A percentile compares a stretch with the other conserved stretches of the same genome.
Conservation (phyloP, 2,888 invertebrate species). For the Pseudococcus longispinus region DNA sequence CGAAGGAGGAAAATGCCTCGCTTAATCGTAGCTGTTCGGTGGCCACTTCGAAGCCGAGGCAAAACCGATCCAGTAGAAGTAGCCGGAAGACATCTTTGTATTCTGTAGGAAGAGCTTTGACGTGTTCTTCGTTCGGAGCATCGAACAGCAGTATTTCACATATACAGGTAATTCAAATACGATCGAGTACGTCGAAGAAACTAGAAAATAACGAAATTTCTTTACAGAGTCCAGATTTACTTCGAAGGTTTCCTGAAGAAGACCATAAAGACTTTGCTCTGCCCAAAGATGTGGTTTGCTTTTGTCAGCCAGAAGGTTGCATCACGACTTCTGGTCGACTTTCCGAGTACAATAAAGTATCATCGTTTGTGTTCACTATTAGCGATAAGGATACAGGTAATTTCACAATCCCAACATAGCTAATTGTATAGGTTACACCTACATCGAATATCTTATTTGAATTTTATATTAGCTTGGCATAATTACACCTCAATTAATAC, state of each 20-base stretch:
- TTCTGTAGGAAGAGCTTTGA: conserved; percentile 49
- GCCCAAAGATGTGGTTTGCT: conserved; percentile 98
- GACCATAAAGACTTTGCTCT: conserved; percentile 97
- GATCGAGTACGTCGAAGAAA: too few relatives aligned
- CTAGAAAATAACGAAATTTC: not conserved
- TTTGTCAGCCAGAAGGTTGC: conserved; percentile 99
- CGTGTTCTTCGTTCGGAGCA: conserved; percentile 50
- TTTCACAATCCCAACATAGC: too few relatives aligned
- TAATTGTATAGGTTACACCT: too few relatives aligned
- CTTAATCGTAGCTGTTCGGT: conserved; percentile 45
- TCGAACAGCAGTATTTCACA: conserved; percentile 50
- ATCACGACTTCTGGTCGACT: conserved; percentile 88
- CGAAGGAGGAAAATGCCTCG: conserved; percentile 12
- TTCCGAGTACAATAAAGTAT: conserved; percentile 84
- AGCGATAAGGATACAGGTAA: conserved; percentile 97
- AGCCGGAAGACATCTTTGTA: conserved; percentile 43
- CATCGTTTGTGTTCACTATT: conserved; percentile 96
- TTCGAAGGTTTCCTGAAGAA: conserved; percentile 92
- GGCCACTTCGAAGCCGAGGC: conserved; percentile 16
- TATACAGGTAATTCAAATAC: conserved; percentile 46
- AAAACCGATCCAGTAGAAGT: conserved; percentile 8
- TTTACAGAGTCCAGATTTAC: conserved; percentile 84
- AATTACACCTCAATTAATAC: not conserved
- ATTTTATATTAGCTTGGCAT: not conserved
- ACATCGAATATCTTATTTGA: not conserved